Evolutionary conservation across 2,113 vertebrate species (phyloP), one percentile per base, ranked within the genome.

Genomic region (Heptranchias perlo): DNA sequence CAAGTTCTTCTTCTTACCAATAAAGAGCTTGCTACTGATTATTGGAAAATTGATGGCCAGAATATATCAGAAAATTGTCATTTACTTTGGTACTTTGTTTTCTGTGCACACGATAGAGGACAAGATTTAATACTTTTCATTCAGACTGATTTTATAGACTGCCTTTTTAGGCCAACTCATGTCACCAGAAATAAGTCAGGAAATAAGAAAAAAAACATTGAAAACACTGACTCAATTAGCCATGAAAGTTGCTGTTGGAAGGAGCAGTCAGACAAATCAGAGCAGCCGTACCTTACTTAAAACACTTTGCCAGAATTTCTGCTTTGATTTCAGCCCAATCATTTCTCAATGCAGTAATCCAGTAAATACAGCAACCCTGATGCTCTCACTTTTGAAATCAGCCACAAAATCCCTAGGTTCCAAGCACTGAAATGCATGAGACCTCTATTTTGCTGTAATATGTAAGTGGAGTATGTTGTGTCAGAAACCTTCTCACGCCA

Each of bases 401-500:
- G 31, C 52, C 52, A 54, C 86, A 89, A 62, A 92, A 16, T 62
- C 89, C 54, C 89, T 4, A 61, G 52, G 89, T 62, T 62, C 54
- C 35, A 62, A 61, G 58, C 58, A 39, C 0, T 62, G 14, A 92
- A 92, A 3, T 92, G 31, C 52, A 16, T 39, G 89, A 92, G 52
- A 62, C 89, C 54, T n/a, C 4, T 61, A 39, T 62, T 92, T 92
- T 23, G 4, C 31, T 7, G 89, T n/a, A 21, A 25, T n/a, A 58
- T 92, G n/a, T 61, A 58, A 92, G 58, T 61, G 52, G 52, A n/a
- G 28, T 58, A 35, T 39, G 35, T 1, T 92, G 89, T 39, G 89
- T 39, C 35, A n/a, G 89, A n/a, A 62, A n/a, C 54, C 89, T 92
- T 92, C 54, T 92, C 54, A 2, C 62, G 89, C 89, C 89, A 92